Evolutionary conservation across 2,888 invertebrate species (phyloP).

Genomic region (Ischnus inquisitorius): DNA sequence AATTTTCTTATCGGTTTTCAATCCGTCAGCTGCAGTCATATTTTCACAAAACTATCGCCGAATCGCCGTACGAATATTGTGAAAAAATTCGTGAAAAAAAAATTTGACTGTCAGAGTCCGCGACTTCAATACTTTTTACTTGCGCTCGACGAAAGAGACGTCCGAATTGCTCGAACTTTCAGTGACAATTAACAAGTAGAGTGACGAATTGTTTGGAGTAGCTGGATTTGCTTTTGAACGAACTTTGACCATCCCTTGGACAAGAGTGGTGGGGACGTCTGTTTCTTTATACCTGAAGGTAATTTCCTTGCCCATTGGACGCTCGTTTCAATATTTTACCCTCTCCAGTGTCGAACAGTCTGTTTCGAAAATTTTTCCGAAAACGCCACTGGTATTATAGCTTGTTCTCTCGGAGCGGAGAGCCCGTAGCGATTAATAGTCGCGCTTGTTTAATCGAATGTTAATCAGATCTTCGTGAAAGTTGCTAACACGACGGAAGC

Average conservation of each 20-base stretch:
- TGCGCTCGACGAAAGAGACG: neutral
- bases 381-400: neutral
- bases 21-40: neutral
- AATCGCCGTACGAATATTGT: neutral
- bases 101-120: neutral
- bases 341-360: slow-evolving; percentile 1
- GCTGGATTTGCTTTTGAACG: slow-evolving; percentile 8
- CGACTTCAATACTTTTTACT: neutral
- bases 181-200: slow-evolving; percentile 39
- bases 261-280: slow-evolving; percentile 35
- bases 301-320: slow-evolving; percentile 10
- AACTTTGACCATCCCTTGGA: slow-evolving; percentile 62
- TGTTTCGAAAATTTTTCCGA: slow-evolving; percentile 6
- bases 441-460: slow-evolving; percentile 6
- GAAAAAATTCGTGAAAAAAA: neutral
- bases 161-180: slow-evolving; percentile 4
- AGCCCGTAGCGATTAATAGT: slow-evolving; percentile 2
- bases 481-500: slow-evolving; percentile 18
- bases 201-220: slow-evolving; percentile 42
- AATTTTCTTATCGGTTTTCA: neutral
- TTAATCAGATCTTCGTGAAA: slow-evolving; percentile 17
- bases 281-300: slow-evolving; percentile 42
- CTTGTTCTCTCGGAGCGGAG: neutral
- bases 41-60: neutral
- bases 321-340: slow-evolving; percentile 5